phyloP scores from a whole-genome alignment of 2,888 invertebrate species.

The Drosophila histrio region DNA sequence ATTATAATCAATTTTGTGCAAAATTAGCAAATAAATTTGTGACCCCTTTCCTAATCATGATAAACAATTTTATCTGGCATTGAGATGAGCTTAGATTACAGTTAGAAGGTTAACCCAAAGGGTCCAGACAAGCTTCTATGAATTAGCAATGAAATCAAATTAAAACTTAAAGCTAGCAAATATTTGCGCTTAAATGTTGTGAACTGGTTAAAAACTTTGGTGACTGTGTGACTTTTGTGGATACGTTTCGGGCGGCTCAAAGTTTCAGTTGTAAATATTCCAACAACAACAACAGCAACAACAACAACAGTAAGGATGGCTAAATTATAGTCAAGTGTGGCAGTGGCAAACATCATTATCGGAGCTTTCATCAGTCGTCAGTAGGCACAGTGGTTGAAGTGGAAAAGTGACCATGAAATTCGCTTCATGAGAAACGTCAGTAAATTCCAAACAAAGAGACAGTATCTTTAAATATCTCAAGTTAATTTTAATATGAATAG shows the following conservation, averaged over 20 bases:
- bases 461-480: too few relatives aligned
- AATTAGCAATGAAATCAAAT: slow-evolving; percentile 59
- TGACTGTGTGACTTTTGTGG: background rate
- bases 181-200: slow-evolving; percentile 54
- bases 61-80: slow-evolving; percentile 8
- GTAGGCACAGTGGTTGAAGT: slow-evolving; percentile 2
- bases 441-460: too few relatives aligned
- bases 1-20: slow-evolving; percentile 64
- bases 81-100: background rate
- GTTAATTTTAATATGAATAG: too few relatives aligned
- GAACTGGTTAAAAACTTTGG: slow-evolving; percentile 13
- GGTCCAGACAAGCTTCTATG: slow-evolving; percentile 19
- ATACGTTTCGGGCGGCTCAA: background rate
- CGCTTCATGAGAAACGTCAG: too few relatives aligned
- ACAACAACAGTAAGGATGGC: slow-evolving; percentile 8
- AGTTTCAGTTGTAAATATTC: slow-evolving; percentile 43
- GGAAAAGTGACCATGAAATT: background rate
- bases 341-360: slow-evolving; percentile 49
- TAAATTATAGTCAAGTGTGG: slow-evolving; percentile 43
- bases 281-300: slow-evolving; percentile 19
- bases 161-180: slow-evolving; percentile 56
- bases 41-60: background rate
- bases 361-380: slow-evolving; percentile 35
- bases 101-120: slow-evolving; percentile 9
- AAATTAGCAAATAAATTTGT: slow-evolving; percentile 61